phyloP scores from a whole-genome alignment of 2,113 vertebrate species.

The Peromyscus polionotus region DNA sequence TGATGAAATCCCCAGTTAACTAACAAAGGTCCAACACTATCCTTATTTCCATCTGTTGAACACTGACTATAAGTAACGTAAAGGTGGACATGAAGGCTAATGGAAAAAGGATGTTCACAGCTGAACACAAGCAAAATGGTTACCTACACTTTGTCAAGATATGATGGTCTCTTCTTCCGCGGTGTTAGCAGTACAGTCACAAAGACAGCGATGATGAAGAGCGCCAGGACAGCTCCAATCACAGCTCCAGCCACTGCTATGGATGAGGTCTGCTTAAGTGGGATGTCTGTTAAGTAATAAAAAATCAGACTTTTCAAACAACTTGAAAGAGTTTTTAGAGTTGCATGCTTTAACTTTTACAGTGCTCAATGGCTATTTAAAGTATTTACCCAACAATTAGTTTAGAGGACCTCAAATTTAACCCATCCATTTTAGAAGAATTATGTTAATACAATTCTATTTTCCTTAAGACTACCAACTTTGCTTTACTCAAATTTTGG shows the following conservation, averaged over 20 bases:
- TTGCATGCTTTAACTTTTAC: slow-evolving; percentile 19
- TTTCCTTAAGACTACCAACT: neutral
- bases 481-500: slow-evolving; percentile 17
- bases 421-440: neutral
- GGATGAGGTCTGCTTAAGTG: slow-evolving; percentile 92
- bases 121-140: neutral
- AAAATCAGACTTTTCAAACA: slow-evolving; percentile 78
- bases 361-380: slow-evolving; percentile 25
- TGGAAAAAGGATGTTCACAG: neutral
- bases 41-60: neutral
- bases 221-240: slow-evolving; percentile 95
- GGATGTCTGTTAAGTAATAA: slow-evolving; percentile 88
- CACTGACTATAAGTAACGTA: neutral
- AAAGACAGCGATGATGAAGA: slow-evolving; percentile 96
- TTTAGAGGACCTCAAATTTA: neutral
- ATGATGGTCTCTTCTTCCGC: slow-evolving; percentile 89
- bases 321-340: neutral
- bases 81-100: neutral
- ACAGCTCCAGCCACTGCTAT: slow-evolving; percentile 94
- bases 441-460: neutral
- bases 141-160: slow-evolving; percentile 91
- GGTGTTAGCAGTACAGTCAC: slow-evolving; percentile 93
- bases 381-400: neutral
- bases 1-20: neutral
- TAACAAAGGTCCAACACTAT: neutral